Percentiles rank a stretch among this genome's conserved stretches.
phyloP scores from a whole-genome alignment of 64 coral and sea anemone genomes.

The Actinia equina region DNA sequence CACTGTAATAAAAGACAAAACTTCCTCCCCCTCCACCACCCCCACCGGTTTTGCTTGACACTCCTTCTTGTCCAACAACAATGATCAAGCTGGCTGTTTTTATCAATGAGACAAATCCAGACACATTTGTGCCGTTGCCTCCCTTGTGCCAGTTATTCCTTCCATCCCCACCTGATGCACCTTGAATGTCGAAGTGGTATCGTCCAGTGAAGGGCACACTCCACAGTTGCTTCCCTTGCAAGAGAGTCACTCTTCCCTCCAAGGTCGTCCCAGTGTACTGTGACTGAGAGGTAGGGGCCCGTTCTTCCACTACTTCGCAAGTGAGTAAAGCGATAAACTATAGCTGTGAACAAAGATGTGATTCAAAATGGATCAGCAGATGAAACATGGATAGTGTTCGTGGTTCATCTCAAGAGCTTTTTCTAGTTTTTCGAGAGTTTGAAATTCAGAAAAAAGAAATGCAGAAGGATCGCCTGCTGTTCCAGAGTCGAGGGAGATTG shows the following conservation, averaged over 20 bases:
- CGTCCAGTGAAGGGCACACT: slow-evolving; percentile 24
- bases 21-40: slow-evolving; percentile 44
- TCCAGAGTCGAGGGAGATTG: no score
- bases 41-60: not conserved
- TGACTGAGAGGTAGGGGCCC: slow-evolving; percentile 31
- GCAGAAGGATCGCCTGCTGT: no score
- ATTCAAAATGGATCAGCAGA: no score
- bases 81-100: not conserved
- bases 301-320: slow-evolving; percentile 2
- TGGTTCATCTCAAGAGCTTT: no score
- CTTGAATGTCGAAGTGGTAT: slow-evolving; percentile 10
- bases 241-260: slow-evolving; percentile 34
- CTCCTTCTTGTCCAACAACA: slow-evolving; percentile 36
- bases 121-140: slow-evolving; percentile 16
- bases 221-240: slow-evolving; percentile 44
- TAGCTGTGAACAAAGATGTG: not conserved
- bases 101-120: not conserved
- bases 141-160: not conserved
- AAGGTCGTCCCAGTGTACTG: not conserved
- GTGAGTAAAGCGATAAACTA: slow-evolving; percentile 16
- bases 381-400: no score
- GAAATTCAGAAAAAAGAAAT: no score
- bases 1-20: not conserved
- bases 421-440: no score
- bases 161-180: slow-evolving; percentile 11